Conservation (phyloP, 1,140 invertebrate species). For the Zaprionus camerounensis region DNA sequence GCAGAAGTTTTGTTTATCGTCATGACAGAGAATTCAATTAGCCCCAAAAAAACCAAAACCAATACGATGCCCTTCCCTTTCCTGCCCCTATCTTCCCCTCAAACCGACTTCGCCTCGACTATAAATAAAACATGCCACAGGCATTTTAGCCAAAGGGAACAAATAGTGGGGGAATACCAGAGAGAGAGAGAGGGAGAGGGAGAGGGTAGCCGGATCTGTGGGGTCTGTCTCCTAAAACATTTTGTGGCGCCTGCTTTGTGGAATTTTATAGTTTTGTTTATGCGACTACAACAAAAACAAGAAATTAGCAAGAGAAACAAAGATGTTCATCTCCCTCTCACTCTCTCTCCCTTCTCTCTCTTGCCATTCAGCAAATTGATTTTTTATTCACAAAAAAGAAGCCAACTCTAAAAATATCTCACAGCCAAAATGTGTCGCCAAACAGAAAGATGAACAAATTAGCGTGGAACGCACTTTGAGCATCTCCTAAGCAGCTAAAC, state of each 20-base stretch:
- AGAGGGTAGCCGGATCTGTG: slow-evolving; percentile 1
- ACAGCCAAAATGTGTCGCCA: slow-evolving; percentile 63
- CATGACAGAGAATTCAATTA: slow-evolving; percentile 57
- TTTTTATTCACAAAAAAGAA: slow-evolving; percentile 47
- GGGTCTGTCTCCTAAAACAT: slow-evolving; percentile 31
- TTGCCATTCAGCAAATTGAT: slow-evolving; percentile 69
- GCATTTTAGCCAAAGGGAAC: slow-evolving; percentile 14
- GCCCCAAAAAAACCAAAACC: slow-evolving; percentile 35
- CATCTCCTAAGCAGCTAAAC: slow-evolving; percentile 37
- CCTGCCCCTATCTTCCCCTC: not conserved
- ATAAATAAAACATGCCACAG: slow-evolving; percentile 71
- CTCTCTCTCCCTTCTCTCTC: slow-evolving; percentile 32
- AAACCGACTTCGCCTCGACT: slow-evolving; percentile 10
- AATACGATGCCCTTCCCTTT: not conserved
- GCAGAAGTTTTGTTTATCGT: slow-evolving; percentile 39
- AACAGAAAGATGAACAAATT: slow-evolving; percentile 37
- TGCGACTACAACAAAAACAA: slow-evolving; percentile 59
- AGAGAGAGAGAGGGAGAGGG: not conserved
- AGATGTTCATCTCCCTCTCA: not conserved
- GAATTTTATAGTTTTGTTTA: slow-evolving; percentile 78
- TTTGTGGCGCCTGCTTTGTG: slow-evolving; percentile 66
- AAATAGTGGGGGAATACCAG: slow-evolving; percentile 6
- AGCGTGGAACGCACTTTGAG: slow-evolving; percentile 14
- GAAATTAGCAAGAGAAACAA: not conserved
- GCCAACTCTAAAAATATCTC: slow-evolving; percentile 60